phyloP scores from a whole-genome alignment of 2,113 vertebrate species.

The Procavia capensis region DNA sequence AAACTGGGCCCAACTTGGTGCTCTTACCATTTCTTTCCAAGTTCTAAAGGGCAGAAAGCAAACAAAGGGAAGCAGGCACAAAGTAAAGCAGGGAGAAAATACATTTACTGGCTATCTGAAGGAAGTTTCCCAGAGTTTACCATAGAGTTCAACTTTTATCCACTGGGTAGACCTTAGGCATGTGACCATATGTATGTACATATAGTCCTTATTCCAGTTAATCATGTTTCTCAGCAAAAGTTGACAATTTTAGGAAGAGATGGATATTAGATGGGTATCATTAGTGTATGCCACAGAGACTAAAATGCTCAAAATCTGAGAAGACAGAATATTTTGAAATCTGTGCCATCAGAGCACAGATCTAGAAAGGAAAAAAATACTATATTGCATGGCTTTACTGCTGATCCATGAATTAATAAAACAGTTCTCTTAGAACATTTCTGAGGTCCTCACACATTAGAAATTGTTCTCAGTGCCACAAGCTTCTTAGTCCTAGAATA shows the following conservation, averaged over 20 bases:
- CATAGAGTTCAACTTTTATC: not conserved
- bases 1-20: too few relatives aligned
- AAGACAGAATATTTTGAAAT: not conserved
- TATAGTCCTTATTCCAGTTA: not conserved
- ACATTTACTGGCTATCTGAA: not conserved
- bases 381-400: not conserved
- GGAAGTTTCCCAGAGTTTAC: not conserved
- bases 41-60: not conserved
- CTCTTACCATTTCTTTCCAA: not conserved
- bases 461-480: not conserved
- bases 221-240: not conserved
- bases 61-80: not conserved
- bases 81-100: not conserved
- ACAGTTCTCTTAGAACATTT: not conserved
- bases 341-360: not conserved
- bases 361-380: not conserved
- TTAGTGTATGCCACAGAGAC: not conserved
- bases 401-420: not conserved
- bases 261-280: not conserved
- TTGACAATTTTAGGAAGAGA: not conserved
- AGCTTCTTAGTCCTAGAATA: not conserved
- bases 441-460: not conserved
- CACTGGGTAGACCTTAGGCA: not conserved
- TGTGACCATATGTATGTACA: not conserved
- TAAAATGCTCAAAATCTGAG: not conserved